Conservation (phyloP, 2,888 invertebrate species). For the Philereme vetulata region DNA sequence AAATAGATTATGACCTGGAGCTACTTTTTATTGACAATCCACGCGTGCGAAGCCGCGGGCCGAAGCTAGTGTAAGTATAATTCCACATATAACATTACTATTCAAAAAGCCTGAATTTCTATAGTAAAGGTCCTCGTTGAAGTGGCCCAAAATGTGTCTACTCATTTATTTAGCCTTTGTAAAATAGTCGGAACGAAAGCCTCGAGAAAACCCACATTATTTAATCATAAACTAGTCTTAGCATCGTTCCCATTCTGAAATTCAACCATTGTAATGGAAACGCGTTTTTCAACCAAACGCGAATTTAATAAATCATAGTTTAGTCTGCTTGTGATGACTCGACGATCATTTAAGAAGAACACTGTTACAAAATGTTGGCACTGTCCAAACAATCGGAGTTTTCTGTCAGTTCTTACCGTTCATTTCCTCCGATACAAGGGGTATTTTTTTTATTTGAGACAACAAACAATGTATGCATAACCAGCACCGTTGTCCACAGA, state of each 20-base stretch:
- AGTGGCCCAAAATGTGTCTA: too few relatives aligned
- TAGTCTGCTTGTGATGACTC: constrained; percentile 4
- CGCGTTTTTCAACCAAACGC: constrained; percentile 6
- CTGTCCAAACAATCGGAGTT: constrained; percentile 1
- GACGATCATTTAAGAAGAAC: not conserved
- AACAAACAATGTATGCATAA: too few relatives aligned
- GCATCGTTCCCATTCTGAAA: constrained; percentile 8
- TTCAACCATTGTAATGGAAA: constrained; percentile 14
- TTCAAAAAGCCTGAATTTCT: too few relatives aligned
- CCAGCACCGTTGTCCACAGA: too few relatives aligned
- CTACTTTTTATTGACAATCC: too few relatives aligned
- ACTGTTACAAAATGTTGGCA: not conserved
- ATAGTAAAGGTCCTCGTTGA: too few relatives aligned
- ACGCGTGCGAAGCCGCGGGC: too few relatives aligned
- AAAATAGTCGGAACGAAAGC: not conserved
- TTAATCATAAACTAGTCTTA: constrained; percentile 6
- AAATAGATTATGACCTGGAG: too few relatives aligned
- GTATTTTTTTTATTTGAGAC: too few relatives aligned
- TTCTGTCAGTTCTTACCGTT: not conserved
- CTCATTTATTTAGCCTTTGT: too few relatives aligned
- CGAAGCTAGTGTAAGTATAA: too few relatives aligned
- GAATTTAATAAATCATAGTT: constrained; percentile 13
- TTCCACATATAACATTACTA: too few relatives aligned
- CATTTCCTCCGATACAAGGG: not conserved
- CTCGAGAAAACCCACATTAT: not conserved